phyloP scores from a whole-genome alignment of 2,888 invertebrate genomes.

The Hemistola chrysoprasaria region DNA sequence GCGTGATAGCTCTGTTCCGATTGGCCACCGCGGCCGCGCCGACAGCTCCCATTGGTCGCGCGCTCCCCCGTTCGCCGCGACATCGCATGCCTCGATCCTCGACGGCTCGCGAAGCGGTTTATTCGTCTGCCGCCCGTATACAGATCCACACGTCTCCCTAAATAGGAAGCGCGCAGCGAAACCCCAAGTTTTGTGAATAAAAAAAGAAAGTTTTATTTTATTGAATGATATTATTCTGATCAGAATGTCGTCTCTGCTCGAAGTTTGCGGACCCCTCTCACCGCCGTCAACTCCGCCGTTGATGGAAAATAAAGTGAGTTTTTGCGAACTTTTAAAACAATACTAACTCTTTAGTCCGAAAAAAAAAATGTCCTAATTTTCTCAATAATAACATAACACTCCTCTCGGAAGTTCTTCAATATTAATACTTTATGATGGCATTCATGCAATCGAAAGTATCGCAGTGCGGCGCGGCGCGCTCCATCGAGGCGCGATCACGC shows the following conservation, averaged over 20 bases:
- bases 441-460: slow-evolving; percentile 70
- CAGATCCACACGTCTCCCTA: slow-evolving; percentile 70
- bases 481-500: slow-evolving; percentile 57
- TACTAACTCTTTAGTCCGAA: slow-evolving; percentile 5
- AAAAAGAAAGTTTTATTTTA: slow-evolving; percentile 66
- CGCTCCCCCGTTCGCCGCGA: slow-evolving; percentile 85
- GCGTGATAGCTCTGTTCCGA: slow-evolving; percentile 84
- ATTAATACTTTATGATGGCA: slow-evolving; percentile 26
- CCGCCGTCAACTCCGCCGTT: slow-evolving; percentile 89
- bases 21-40: slow-evolving; percentile 88
- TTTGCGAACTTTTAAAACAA: slow-evolving; percentile 37
- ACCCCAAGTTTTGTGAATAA: slow-evolving; percentile 73
- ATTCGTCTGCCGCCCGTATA: slow-evolving; percentile 74
- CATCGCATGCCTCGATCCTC: slow-evolving; percentile 78
- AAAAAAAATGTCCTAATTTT: slow-evolving; percentile 9
- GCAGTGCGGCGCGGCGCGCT: slow-evolving; percentile 42
- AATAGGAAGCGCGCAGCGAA: slow-evolving; percentile 47
- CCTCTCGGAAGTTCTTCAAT: slow-evolving; percentile 8
- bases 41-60: slow-evolving; percentile 84
- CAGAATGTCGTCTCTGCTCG: slow-evolving; percentile 70
- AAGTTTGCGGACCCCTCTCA: slow-evolving; percentile 83
- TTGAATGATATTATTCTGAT: slow-evolving; percentile 61
- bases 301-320: slow-evolving; percentile 80
- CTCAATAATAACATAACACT: slow-evolving; percentile 22
- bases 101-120: slow-evolving; percentile 69